Base-by-base conservation (phyloP, 2,797 vertebrate species). In the Mionectes olivaceus region DNA sequence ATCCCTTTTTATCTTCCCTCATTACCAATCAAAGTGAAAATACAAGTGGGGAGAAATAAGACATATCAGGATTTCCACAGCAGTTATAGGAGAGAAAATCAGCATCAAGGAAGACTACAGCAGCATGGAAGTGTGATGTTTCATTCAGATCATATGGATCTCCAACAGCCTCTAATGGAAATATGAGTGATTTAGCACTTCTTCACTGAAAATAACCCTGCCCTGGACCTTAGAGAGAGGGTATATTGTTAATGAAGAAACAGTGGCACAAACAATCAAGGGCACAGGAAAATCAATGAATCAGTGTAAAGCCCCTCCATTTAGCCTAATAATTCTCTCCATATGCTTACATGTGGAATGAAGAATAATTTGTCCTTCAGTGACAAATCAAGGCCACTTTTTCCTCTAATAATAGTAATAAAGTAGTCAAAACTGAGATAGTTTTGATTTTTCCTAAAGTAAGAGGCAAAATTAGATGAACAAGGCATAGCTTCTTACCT, bases 61-160 rank as follows among this genome's bases (percentile, higher is more conserved):
- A 86, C 81, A 79, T 13, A 71, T 96, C 95, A 97, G 97, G 96
- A 97, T 98, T 97, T 95, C 97, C 97, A 95, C 95, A 97, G 93
- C 55, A 88, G 93, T 70, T 91, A 53, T 65, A 96, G 96, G 83
- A 95, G 88, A 93, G 94, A 93, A 95, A 96, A 97, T 97, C 96
- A 94, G 95, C 97, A 97, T 97, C 96, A 98, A 96, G 96, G 95
- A 95, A 35, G 94, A 79, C 47, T n/a, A 33, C 16, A 75, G 49
- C 13, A 53, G 23, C n/a, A 11, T 10, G 14, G 11, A 91, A 79
- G 10, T 28, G 33, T 33, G 87, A 55, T 0, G 0, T 57, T 77
- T 60, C 25, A 2, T 69, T 71, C 50, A 18, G 61, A 44, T 57
- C 32, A 11, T 37, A 24, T 0, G 1, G 49, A 41, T 39, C 13